A percentile compares a stretch with the other conserved stretches of the same genome.
These are phyloP conservation scores for Drosophila setifemur DNA, from an alignment of 1,140 invertebrate species.

Conservation along the genomic window DNA sequence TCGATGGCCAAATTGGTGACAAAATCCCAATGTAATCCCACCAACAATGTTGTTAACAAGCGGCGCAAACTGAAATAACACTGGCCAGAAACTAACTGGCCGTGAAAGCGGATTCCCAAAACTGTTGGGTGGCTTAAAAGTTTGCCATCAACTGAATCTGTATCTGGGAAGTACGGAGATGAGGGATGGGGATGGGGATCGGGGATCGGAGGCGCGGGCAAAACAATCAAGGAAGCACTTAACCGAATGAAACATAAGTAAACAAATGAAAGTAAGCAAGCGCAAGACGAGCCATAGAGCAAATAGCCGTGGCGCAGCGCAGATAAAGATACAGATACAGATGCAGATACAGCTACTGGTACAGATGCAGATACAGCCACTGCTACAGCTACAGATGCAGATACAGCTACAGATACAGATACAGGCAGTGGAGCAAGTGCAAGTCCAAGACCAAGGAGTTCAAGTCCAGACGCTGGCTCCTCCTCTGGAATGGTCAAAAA, in stretches of 20 bases:
- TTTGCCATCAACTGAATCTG: conserved; percentile 8
- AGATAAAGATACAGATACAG: conserved; percentile 2
- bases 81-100: conserved; percentile 24
- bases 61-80: not conserved
- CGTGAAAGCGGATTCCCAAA: not conserved
- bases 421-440: no score
- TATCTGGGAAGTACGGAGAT: not conserved
- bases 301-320: conserved; percentile 32
- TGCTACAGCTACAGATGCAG: conserved; percentile 6
- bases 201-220: conserved; percentile 47
- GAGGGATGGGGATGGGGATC: no score
- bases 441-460: conserved; percentile 14
- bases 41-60: conserved; percentile 63
- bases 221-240: conserved; percentile 79
- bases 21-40: conserved; percentile 30
- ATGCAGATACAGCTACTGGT: not conserved
- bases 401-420: conserved; percentile 2
- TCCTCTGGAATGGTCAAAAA: conserved; percentile 46
- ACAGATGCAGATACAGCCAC: conserved; percentile 2
- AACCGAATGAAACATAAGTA: conserved; percentile 80
- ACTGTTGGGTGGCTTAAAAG: not conserved
- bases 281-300: conserved; percentile 66
- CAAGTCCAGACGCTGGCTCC: not conserved
- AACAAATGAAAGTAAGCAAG: conserved; percentile 77
- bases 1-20: conserved; percentile 30